Evolutionary conservation across 2,797 vertebrate genomes (phyloP), one percentile per base, ranked within the genome.

Genomic region (Nyctibius grandis): DNA sequence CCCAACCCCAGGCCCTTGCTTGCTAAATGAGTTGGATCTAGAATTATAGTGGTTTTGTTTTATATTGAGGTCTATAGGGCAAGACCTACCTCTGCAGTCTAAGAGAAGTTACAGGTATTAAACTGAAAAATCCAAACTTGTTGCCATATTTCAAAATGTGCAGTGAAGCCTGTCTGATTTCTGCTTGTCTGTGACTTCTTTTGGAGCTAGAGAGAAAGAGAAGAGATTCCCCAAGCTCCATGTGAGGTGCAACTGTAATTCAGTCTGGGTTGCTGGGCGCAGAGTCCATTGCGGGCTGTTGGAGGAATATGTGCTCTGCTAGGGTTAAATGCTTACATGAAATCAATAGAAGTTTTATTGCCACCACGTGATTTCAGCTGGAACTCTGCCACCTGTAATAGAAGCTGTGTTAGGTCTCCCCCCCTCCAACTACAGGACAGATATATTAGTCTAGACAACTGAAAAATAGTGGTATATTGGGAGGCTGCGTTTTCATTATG

Each of bases 371-470:
- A 89, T 83, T 94, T 91, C 90, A 90, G 96, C 95, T 97, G 97
- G 94, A 96, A 94, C 94, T 97, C 96, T 97, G 97, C 97, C 96
- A 92, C 77, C 96, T 7, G 48, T 95, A 95, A 96, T 94, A 97
- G 97, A 97, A 96, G 97, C 96, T 96, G 94, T 95, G 96, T 96
- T 97, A 97, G 96, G 91, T 95, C 95, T 95, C 88, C 93, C 76
- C 76, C 60, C 67, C 31, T 95, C 94, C 84, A 87, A 88, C 87
- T 95, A 28, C 92, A 95, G 95, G 95, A 92, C 85, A 96, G 93
- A 97, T 98, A 97, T 98, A 98, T 98, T 97, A 95, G 98, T 97
- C 98, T 97, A 97, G 97, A 98, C 97, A 96, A 97, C 96, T 96
- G 88, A 96, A 96, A 97, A 97, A 63, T 97, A 96, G 96, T 93